Conservation (phyloP, 2,888 invertebrate genomes). For the Dryomyza anilis region DNA sequence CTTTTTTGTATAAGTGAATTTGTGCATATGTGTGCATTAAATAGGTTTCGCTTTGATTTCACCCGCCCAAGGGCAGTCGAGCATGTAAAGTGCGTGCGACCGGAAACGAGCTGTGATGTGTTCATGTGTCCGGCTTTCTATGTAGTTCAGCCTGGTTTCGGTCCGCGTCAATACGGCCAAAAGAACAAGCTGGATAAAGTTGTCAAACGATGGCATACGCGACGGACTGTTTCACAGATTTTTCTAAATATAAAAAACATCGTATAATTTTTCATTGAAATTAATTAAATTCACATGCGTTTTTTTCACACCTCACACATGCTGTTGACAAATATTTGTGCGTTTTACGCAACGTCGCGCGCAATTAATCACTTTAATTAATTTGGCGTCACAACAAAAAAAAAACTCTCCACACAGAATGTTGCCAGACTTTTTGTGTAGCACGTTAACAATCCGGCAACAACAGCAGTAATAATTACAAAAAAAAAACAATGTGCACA, state of each 20-base stretch:
- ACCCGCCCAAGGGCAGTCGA: background rate
- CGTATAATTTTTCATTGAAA: too few relatives aligned
- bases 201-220: background rate
- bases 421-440: too few relatives aligned
- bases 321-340: background rate
- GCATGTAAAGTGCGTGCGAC: background rate
- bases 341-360: background rate
- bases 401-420: too few relatives aligned
- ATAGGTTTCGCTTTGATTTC: constrained; percentile 27
- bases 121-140: background rate
- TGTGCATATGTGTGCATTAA: background rate
- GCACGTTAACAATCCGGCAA: too few relatives aligned
- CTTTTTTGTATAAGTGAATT: background rate
- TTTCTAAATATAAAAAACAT: too few relatives aligned
- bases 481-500: too few relatives aligned
- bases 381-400: too few relatives aligned
- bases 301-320: too few relatives aligned
- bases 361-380: background rate
- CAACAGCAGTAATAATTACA: too few relatives aligned
- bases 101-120: constrained; percentile 3
- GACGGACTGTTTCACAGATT: background rate
- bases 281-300: too few relatives aligned
- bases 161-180: background rate
- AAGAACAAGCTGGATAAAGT: background rate
- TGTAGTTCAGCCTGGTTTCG: background rate